Evolutionary conservation across 2,888 invertebrate genomes (phyloP).

Genomic region (Pandemis heparana): DNA sequence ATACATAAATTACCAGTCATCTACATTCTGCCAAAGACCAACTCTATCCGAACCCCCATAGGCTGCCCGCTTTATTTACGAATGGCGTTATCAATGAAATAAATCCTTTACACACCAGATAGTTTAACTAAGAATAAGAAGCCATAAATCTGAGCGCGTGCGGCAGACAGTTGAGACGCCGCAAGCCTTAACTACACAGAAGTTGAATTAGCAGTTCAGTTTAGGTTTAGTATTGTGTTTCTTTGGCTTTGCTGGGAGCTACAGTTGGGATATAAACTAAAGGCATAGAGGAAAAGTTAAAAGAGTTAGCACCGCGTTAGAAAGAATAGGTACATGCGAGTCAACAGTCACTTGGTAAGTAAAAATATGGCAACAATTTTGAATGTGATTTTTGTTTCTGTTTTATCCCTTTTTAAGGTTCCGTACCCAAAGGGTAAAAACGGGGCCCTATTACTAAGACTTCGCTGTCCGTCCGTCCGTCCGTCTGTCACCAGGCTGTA

Average conservation of each 20-base stretch:
- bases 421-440: too few species aligned
- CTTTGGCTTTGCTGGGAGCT: background rate
- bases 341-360: too few species aligned
- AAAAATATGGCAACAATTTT: too few species aligned
- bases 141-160: conserved; percentile 27
- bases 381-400: too few species aligned
- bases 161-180: conserved; percentile 5
- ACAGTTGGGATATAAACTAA: too few species aligned
- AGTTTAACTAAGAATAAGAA: background rate
- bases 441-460: too few species aligned
- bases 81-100: background rate
- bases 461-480: too few species aligned
- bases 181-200: conserved; percentile 17
- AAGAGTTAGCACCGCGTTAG: too few species aligned
- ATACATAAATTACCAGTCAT: background rate
- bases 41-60: background rate
- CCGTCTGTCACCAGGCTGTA: too few species aligned
- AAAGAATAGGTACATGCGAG: too few species aligned
- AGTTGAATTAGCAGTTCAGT: conserved; percentile 27
- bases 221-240: background rate
- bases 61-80: background rate
- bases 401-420: too few species aligned
- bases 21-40: background rate
- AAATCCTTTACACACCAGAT: background rate
- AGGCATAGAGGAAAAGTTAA: too few species aligned